These are phyloP conservation scores for Rhyacophila brunnea DNA, from an alignment of 1,140 invertebrate species.

Conservation along the genomic window DNA sequence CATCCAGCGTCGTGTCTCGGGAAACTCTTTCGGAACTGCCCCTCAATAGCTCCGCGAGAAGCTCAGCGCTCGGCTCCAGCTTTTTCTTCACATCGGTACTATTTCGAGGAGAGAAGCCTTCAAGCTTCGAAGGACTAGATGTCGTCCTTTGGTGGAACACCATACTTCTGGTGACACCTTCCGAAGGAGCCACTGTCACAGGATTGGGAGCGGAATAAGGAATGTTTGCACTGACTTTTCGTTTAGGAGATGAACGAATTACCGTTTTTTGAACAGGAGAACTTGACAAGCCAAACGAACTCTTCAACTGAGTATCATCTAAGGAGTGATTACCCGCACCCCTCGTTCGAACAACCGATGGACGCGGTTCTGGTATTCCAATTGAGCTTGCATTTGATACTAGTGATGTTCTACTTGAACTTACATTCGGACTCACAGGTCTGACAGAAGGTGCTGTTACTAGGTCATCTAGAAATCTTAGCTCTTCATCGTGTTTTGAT, in stretches of 20 bases:
- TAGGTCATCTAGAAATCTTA: conserved; percentile 30
- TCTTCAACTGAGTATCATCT: conserved; percentile 50
- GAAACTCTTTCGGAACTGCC: conserved; percentile 73
- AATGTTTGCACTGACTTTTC: conserved; percentile 57
- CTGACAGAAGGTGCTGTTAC: conserved; percentile 23
- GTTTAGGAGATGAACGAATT: conserved; percentile 41
- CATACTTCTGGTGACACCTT: conserved; percentile 26
- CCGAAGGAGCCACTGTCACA: conserved; percentile 30
- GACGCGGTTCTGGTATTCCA: conserved; percentile 33
- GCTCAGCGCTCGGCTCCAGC: conserved; percentile 64
- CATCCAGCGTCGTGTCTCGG: conserved; percentile 52
- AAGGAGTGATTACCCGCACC: conserved; percentile 45
- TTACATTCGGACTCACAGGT: conserved; percentile 43
- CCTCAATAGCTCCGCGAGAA: conserved; percentile 70
- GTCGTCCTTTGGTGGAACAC: conserved; percentile 68
- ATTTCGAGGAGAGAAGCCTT: conserved; percentile 43
- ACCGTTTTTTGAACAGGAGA: conserved; percentile 23
- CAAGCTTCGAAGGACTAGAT: conserved; percentile 76
- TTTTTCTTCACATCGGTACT: conserved; percentile 30
- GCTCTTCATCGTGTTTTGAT: conserved; percentile 32
- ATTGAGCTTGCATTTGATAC: conserved; percentile 39
- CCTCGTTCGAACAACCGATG: conserved; percentile 31
- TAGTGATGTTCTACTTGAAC: conserved; percentile 42
- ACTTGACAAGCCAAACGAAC: conserved; percentile 33
- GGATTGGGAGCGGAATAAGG: conserved; percentile 39